Evolutionary conservation across 2,113 vertebrate species (phyloP).

Genomic region (Chaenocephalus aceratus): DNA sequence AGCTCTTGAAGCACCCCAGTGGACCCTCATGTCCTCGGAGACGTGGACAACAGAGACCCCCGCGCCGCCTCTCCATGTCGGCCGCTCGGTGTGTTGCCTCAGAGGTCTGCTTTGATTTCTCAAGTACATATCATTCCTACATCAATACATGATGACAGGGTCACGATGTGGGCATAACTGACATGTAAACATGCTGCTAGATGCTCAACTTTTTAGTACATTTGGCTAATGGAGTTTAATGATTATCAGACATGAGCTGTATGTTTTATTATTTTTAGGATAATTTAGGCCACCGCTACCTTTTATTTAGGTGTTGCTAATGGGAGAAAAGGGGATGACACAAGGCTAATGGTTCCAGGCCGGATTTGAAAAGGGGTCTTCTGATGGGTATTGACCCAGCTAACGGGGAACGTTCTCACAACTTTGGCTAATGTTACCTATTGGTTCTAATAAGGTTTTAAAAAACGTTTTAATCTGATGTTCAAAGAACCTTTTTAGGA

Average conservation of each 20-base stretch:
- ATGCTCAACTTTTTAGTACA: not conserved
- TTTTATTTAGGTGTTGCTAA: too few relatives aligned
- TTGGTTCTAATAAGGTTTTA: too few relatives aligned
- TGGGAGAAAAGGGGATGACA: too few relatives aligned
- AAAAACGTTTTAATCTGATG: too few relatives aligned
- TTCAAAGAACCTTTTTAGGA: too few relatives aligned
- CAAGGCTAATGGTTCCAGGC: too few relatives aligned
- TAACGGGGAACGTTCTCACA: too few relatives aligned
- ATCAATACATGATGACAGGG: not conserved
- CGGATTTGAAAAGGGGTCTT: too few relatives aligned
- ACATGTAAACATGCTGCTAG: not conserved
- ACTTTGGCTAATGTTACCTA: too few relatives aligned
- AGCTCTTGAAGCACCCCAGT: slow-evolving; percentile 38
- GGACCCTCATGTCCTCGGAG: slow-evolving; percentile 22
- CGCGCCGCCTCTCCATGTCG: not conserved
- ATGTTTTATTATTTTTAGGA: not conserved
- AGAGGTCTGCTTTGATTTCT: slow-evolving; percentile 49
- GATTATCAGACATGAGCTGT: not conserved
- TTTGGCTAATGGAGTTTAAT: not conserved
- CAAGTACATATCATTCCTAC: slow-evolving; percentile 27
- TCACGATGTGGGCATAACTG: not conserved
- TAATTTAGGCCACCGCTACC: too few relatives aligned
- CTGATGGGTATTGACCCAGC: too few relatives aligned
- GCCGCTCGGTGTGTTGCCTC: slow-evolving; percentile 18
- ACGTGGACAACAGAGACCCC: slow-evolving; percentile 18